A percentile compares a stretch with the other conserved stretches of the same genome.
phyloP scores from a whole-genome alignment of 2,113 vertebrate species.

The Poicephalus meyeri region DNA sequence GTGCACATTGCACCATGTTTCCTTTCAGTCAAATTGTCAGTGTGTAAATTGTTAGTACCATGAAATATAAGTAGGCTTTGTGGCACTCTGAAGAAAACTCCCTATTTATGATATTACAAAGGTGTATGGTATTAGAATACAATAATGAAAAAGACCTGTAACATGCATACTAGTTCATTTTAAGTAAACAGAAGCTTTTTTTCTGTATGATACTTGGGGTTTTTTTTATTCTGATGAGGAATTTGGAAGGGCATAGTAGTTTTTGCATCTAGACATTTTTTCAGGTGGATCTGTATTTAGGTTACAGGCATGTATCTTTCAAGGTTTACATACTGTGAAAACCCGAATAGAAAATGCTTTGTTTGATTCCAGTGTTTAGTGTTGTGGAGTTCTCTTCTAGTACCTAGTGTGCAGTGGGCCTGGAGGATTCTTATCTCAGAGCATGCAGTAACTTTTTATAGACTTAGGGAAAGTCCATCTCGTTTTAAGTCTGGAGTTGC shows the following conservation, averaged over 20 bases:
- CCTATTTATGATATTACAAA: neutral
- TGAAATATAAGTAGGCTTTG: neutral
- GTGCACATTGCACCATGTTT: slow-evolving; percentile 21
- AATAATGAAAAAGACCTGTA: neutral
- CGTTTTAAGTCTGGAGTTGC: neutral
- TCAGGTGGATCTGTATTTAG: neutral
- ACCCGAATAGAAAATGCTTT: neutral
- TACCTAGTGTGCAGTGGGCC: neutral
- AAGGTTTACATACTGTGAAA: neutral
- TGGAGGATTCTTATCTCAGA: neutral
- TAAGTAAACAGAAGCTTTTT: slow-evolving; percentile 13
- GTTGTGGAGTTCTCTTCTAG: neutral
- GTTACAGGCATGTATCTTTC: neutral
- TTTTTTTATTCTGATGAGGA: slow-evolving; percentile 1
- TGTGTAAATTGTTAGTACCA: neutral
- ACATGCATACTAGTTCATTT: neutral
- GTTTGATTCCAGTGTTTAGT: neutral
- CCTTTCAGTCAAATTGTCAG: slow-evolving; percentile 15
- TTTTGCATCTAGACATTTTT: neutral
- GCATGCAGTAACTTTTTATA: neutral
- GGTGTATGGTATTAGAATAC: neutral
- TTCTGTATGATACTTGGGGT: neutral
- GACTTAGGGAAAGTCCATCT: neutral
- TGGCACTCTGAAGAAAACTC: slow-evolving; percentile 2
- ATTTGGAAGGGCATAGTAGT: neutral